A percentile compares a stretch with the other conserved stretches of the same genome.
phyloP scores from a whole-genome alignment of 2,888 invertebrate genomes.

The Stenurella melanura region DNA sequence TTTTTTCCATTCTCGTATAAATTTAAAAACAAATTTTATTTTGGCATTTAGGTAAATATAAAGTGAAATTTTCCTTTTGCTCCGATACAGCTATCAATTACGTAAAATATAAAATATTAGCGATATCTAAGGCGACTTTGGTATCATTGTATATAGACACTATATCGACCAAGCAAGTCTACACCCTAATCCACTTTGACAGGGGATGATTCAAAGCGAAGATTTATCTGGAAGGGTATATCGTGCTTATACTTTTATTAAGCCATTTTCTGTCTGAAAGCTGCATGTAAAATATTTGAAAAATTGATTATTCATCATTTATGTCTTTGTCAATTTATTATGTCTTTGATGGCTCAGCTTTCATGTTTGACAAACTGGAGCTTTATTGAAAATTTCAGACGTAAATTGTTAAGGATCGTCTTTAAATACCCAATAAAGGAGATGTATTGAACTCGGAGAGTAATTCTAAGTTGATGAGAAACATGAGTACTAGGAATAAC shows the following conservation, averaged over 20 bases:
- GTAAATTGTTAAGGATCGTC: conserved; percentile 37
- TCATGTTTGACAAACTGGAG: conserved; percentile 57
- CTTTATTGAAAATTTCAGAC: conserved; percentile 59
- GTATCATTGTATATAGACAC: conserved; percentile 46
- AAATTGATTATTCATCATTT: conserved; percentile 69
- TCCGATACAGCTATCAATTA: conserved; percentile 43
- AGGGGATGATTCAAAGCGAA: conserved; percentile 15
- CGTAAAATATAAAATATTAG: conserved; percentile 46
- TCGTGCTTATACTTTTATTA: conserved; percentile 70
- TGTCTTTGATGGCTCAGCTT: conserved; percentile 60
- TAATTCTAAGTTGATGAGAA: neutral
- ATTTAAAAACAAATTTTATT: neutral
- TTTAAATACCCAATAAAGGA: conserved; percentile 50
- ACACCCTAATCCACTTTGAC: conserved; percentile 36
- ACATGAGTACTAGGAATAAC: neutral
- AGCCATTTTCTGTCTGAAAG: conserved; percentile 69
- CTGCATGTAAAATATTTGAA: conserved; percentile 68
- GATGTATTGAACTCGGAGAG: conserved; percentile 9
- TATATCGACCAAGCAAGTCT: conserved; percentile 30
- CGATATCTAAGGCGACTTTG: conserved; percentile 47
- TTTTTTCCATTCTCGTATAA: too few species aligned
- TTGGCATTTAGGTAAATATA: neutral
- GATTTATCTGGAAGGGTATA: conserved; percentile 56
- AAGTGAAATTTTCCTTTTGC: neutral
- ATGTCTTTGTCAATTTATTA: conserved; percentile 67